Conservation (phyloP, 1,140 invertebrate species). For the Mamestra configurata region DNA sequence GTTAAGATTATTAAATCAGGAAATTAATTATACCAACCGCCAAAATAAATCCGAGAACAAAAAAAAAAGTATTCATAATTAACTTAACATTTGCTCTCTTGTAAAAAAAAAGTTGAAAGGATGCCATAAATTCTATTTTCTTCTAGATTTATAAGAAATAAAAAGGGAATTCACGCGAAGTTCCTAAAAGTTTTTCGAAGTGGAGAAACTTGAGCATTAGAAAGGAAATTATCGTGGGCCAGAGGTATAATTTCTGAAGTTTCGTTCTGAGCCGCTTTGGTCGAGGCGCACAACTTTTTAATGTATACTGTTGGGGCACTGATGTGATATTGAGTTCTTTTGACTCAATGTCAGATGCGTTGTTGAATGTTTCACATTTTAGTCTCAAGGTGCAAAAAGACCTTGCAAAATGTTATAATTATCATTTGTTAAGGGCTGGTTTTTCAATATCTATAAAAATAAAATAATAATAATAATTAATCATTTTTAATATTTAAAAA, state of each 20-base stretch:
- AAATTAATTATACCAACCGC: constrained; percentile 19
- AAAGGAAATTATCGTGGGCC: constrained; percentile 75
- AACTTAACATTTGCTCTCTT: constrained; percentile 51
- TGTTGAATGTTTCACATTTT: neutral
- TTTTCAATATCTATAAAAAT: no score
- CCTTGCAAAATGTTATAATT: no score
- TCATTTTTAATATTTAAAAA: no score
- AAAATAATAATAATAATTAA: no score
- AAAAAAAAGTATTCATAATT: constrained; percentile 49
- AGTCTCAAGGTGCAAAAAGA: neutral
- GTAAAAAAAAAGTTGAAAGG: constrained; percentile 54
- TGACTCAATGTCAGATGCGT: neutral
- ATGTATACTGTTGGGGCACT: constrained; percentile 53
- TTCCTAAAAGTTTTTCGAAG: constrained; percentile 68
- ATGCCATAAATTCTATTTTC: constrained; percentile 69
- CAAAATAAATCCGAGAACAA: constrained; percentile 17
- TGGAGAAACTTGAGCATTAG: constrained; percentile 73
- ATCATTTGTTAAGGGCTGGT: no score
- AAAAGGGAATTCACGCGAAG: constrained; percentile 62
- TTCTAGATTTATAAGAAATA: constrained; percentile 66
- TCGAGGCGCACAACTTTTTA: constrained; percentile 67
- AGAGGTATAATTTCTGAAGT: constrained; percentile 75
- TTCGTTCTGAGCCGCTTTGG: constrained; percentile 56
- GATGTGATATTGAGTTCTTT: constrained; percentile 21
- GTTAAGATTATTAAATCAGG: constrained; percentile 12